Base-by-base conservation (phyloP, 2,888 invertebrate species). In the Agrochola macilenta region DNA sequence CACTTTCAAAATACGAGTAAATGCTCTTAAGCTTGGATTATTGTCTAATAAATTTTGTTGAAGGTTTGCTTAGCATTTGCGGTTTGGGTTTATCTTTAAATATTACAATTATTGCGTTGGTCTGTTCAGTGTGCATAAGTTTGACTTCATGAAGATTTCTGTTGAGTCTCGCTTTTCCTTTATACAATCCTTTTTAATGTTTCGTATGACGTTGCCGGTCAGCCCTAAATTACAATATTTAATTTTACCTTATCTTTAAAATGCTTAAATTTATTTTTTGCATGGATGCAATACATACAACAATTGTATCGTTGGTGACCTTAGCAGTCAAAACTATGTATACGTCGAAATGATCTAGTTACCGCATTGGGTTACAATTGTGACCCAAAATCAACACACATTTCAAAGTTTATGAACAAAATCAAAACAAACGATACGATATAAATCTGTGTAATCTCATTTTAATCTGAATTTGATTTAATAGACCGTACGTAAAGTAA, bases 381-480 rank as follows among this genome's bases (percentile, higher is more conserved):
- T 69, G 68, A 71, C 43, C 61, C 60, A 78, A 64, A 69, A 23
- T 74, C 26, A 72, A 9, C 54, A 70, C 23, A 66, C 7, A 69
- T 74, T 78, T 46, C 43, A 70, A 75, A 78, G 23, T 69, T 71
- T 68, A 71, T 68, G 73, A 39, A 57, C 46, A 78, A 73, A 82
- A 76, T 82, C 74, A 87, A 84, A 84, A 86, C 73, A 84, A 86
- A 73, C 69, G 5, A 68, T 39, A 58, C n/a, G 74, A 84, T 79
- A 63, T 68, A 76, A 74, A 79, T 80, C 78, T 71, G 64, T 65
- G 65, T 81, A 79, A 78, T 85, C 76, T 72, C 20, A 79, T 81
- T 85, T 76, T 84, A 85, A 88, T 89, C 83, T 83, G 75, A 82
- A 85, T 86, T 82, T 80, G 79, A 81, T 86, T 79, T 88, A 82